Base-by-base conservation (phyloP, 2,888 invertebrate genomes). In the Bembecia ichneumoniformis region DNA sequence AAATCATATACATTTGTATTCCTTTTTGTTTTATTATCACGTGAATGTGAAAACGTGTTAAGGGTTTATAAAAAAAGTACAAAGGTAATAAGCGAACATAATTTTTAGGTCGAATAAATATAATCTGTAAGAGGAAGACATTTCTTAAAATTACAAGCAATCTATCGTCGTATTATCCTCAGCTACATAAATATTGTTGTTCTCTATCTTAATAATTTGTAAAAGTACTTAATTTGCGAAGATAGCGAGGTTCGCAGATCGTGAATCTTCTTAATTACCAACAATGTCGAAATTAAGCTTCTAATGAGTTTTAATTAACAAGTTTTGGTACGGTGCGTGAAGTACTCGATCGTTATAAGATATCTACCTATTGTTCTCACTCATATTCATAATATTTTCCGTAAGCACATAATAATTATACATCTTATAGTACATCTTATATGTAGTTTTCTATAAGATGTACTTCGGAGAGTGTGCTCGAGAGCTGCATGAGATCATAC, bases 241-340 rank as follows among this genome's bases (percentile, higher is more conserved):
- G 75, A 79, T 81, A 80, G 79, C 74, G 79, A 70, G 74, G 74
- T 76, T 74, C 71, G 72, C 72, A 75, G 79, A 80, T 77, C 79
- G 75, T 81, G 80, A 82, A 82, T 83, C 80, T 83, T 79, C 79
- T 81, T 83, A 84, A 83, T 82, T 82, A 75, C 80, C 80, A 77
- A 75, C 82, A 78, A 78, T 81, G 79, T 79, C 71, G 72, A 81
- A 81, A 81, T 81, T 80, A 80, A 78, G 80, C 79, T 78, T 78
- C 77, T 78, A 82, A 82, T 80, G 77, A 82, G 77, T 82, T 82
- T 82, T 82, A 82, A 83, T 83, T 82, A 83, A 78, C 76, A 81
- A 82, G 74, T 82, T 82, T 74, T 62, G 66, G 70, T 69, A 75
- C 71, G 68, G 70, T 70, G 71, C 69, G 70, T 76, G 74, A 72